Percentiles rank a stretch among this genome's conserved stretches.
Evolutionary conservation across 2,797 vertebrate species (phyloP).

Genomic region (Vireo griseus): DNA sequence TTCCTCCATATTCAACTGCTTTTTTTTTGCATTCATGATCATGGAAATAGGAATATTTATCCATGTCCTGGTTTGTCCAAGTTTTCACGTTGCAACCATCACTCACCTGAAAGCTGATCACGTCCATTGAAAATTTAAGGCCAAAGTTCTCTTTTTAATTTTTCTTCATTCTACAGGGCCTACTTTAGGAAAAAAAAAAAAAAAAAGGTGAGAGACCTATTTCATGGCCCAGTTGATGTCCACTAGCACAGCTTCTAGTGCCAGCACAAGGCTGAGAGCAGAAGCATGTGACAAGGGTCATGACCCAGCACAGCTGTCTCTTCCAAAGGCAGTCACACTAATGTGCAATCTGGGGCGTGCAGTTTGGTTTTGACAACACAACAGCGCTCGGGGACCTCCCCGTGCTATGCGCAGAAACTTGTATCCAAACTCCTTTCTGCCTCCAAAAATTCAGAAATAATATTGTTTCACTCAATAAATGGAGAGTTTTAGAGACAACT

Average conservation of each 20-base stretch:
- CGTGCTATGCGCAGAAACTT: neutral
- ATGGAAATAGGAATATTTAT: neutral
- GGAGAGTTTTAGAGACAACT: rapidly evolving
- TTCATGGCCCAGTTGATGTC: neutral
- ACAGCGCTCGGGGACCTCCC: neutral
- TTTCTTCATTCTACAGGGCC: neutral
- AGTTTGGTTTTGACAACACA: neutral
- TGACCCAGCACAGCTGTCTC: neutral
- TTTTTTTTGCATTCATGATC: neutral
- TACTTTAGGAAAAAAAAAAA: neutral
- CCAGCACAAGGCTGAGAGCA: neutral
- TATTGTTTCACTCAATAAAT: neutral
- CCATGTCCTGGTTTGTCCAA: neutral
- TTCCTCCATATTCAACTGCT: neutral
- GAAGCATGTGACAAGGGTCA: neutral
- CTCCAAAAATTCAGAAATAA: neutral
- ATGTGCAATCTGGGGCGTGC: neutral
- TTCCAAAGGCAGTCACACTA: neutral
- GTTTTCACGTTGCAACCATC: neutral
- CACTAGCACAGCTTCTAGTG: neutral
- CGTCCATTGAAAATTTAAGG: neutral
- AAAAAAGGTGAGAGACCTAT: neutral
- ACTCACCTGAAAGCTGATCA: neutral
- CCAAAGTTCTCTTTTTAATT: neutral
- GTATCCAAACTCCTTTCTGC: neutral